Conservation (phyloP, 2,113 vertebrate species). For the Psittacus erithacus region DNA sequence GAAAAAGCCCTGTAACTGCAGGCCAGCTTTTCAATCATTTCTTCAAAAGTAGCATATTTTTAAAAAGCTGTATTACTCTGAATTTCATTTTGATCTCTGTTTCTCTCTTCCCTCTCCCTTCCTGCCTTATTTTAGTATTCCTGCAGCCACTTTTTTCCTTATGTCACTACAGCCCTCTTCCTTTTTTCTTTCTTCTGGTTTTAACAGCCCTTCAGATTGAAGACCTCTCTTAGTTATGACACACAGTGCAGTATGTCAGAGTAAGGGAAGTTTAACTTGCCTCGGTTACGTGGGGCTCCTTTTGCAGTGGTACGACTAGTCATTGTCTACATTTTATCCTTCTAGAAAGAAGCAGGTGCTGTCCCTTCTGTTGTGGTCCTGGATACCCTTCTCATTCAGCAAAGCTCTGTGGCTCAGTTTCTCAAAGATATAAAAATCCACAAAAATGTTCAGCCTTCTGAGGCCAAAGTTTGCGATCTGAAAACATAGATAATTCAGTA, state of each 20-base stretch:
- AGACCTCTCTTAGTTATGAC: neutral
- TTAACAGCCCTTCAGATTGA: neutral
- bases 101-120: neutral
- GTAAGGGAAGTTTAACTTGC: neutral
- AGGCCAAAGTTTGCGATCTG: neutral
- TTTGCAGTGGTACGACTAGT: neutral
- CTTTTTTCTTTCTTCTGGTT: neutral
- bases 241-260: neutral
- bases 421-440: neutral
- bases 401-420: neutral
- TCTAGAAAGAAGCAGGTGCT: neutral
- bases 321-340: neutral
- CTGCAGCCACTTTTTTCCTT: neutral
- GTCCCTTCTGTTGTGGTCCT: neutral
- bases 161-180: neutral
- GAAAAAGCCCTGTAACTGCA: accelerated
- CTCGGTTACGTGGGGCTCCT: neutral
- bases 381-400: neutral
- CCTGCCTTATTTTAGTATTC: neutral
- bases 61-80: neutral
- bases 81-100: neutral
- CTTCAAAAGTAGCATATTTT: neutral
- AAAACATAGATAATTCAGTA: neutral
- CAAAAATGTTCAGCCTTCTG: neutral
- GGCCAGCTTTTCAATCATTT: neutral